Conservation (phyloP, 1,140 invertebrate species). For the Muscidifurax raptorellus region DNA sequence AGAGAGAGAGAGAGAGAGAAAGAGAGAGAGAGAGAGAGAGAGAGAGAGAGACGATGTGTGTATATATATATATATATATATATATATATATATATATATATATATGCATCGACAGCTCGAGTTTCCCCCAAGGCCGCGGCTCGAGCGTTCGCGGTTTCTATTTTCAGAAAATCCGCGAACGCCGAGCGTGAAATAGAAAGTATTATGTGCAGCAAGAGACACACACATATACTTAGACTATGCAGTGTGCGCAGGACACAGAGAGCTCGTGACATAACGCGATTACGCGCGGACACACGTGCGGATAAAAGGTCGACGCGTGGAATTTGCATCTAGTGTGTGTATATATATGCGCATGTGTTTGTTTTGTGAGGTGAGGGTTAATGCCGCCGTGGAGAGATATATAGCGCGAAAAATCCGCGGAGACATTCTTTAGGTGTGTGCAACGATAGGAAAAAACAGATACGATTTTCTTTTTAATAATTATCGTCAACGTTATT, state of each 20-base stretch:
- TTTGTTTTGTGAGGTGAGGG: no score
- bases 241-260: not conserved
- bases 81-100: conserved; percentile 23
- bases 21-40: no score
- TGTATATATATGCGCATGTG: not conserved
- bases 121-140: conserved; percentile 38
- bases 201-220: conserved; percentile 37
- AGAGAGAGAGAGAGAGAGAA: not conserved
- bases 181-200: conserved; percentile 51
- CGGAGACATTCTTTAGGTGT: not conserved
- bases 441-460: no score
- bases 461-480: no score
- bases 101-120: conserved; percentile 11
- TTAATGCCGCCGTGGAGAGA: not conserved
- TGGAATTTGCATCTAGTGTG: not conserved
- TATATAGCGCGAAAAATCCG: not conserved
- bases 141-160: conserved; percentile 32
- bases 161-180: conserved; percentile 50
- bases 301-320: conserved; percentile 33
- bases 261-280: conserved; percentile 41
- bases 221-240: conserved; percentile 21
- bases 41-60: conserved; percentile 22
- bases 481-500: not conserved
- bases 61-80: conserved; percentile 33
- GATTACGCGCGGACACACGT: conserved; percentile 33